phyloP scores from a whole-genome alignment of 2,888 invertebrate species.

The Mesochorus sp. region DNA sequence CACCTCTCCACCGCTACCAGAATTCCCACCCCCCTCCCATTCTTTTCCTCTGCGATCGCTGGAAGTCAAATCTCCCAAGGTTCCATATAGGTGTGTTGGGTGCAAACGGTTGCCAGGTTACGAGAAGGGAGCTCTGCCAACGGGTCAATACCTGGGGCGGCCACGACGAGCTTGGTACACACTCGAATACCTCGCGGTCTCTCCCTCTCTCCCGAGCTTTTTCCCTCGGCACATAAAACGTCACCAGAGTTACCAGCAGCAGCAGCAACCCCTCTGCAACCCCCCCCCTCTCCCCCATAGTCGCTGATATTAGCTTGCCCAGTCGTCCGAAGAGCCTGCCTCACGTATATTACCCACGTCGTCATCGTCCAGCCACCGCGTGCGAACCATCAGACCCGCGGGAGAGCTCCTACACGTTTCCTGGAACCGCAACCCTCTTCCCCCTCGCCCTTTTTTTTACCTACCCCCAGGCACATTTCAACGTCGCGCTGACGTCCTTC shows the following conservation, averaged over 20 bases:
- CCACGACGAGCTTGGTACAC: slow-evolving; percentile 58
- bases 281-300: slow-evolving; percentile 66
- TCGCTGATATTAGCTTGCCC: slow-evolving; percentile 71
- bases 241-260: slow-evolving; percentile 72
- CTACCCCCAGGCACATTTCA: slow-evolving; percentile 10
- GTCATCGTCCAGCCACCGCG: slow-evolving; percentile 66
- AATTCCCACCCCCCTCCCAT: too few species aligned
- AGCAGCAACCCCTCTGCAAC: slow-evolving; percentile 63
- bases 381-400: slow-evolving; percentile 52
- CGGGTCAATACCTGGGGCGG: slow-evolving; percentile 81
- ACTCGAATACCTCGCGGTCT: slow-evolving; percentile 47
- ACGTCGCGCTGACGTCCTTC: not conserved
- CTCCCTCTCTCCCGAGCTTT: slow-evolving; percentile 65
- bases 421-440: slow-evolving; percentile 71
- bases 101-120: slow-evolving; percentile 80
- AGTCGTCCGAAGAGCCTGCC: slow-evolving; percentile 74
- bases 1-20: slow-evolving; percentile 52
- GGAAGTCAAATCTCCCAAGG: slow-evolving; percentile 81
- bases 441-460: not conserved
- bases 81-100: slow-evolving; percentile 81
- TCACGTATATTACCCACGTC: slow-evolving; percentile 26
- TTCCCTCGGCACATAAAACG: slow-evolving; percentile 74
- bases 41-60: slow-evolving; percentile 51
- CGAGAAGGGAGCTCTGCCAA: slow-evolving; percentile 75
- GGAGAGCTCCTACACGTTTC: slow-evolving; percentile 69